A percentile compares a stretch with the other conserved stretches of the same genome.
Conservation (phyloP, 2,113 vertebrate species). For the Cheilinus undulatus region DNA sequence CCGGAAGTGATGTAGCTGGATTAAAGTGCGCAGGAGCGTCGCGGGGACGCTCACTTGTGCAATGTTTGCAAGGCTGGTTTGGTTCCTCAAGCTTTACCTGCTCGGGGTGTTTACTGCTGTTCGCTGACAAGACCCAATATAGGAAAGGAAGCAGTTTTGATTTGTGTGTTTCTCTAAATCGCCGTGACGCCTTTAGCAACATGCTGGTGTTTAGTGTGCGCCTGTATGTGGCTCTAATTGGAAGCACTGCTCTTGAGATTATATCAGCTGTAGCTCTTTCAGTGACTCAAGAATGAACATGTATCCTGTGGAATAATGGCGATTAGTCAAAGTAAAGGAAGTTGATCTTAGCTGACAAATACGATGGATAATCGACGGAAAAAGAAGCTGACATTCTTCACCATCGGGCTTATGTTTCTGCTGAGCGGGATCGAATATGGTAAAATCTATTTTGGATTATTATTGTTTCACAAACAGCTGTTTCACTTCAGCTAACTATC, state of each 20-base stretch:
- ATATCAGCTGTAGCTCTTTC: neutral
- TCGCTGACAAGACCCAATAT: fast-evolving
- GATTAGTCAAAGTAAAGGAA: neutral
- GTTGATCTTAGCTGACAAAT: neutral
- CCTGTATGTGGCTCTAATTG: conserved; percentile 41
- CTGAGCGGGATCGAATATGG: conserved; percentile 88
- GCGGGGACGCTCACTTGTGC: neutral
- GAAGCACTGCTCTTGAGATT: conserved; percentile 49
- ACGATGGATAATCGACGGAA: conserved; percentile 79
- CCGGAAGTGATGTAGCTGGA: conserved; percentile 51
- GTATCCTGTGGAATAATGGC: neutral
- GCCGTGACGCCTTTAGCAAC: neutral
- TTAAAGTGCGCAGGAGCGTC: conserved; percentile 5
- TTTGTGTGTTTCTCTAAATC: neutral
- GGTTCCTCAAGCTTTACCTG: neutral
- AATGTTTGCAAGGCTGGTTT: neutral
- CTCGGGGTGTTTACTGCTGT: neutral
- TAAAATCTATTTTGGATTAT: conserved; percentile 45
- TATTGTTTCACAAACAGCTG: no score
- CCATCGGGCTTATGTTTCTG: conserved; percentile 86
- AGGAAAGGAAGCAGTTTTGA: neutral
- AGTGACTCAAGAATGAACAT: neutral
- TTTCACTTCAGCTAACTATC: no score
- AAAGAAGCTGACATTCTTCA: conserved; percentile 81
- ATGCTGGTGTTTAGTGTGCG: neutral